Base-by-base conservation (phyloP, 2,888 invertebrate species). In the Leptura quadrifasciata region DNA sequence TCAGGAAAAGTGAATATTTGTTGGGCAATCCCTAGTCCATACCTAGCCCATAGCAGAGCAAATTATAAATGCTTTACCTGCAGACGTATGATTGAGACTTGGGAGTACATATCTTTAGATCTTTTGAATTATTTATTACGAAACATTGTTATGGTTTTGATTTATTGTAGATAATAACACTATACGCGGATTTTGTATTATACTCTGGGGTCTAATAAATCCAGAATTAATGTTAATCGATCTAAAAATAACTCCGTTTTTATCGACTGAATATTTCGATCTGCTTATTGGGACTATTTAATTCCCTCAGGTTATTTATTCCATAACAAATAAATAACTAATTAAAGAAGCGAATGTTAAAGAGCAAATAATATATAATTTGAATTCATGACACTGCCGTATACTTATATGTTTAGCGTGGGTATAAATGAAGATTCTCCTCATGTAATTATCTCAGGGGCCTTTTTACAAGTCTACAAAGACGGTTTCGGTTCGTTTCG, bases 91-190 rank as follows among this genome's bases (percentile, higher is more conserved):
- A 61, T 71, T 71, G 60, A 71, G 70, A 71, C 60, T 27, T 71
- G 70, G 61, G 61, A 61, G 70, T 71, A 71, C 52, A 52, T 71
- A 71, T 71, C 70, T 71, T 61, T 71, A 61, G 73, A 73, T 73
- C 73, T 65, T 27, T 55, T 73, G 73, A 64, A 73, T 73, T 58
- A 73, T 73, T 64, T 73, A 73, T 73, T 73, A 31, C 65, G 31
- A 73, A 73, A 73, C 64, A 73, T 73, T 73, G 73, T 73, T 73
- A 73, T 39, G 73, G 47, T 65, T 58, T 73, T 73, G 73, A 73
- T 73, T 73, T 73, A 73, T 64, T 58, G 73, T 60, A 21, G 65
- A 73, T 73, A 73, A 73, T 73, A 73, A 65, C 67, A 73, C 73
- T 39, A 65, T 39, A n/a, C n/a, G 73, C 67, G 65, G 58, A 58